Evolutionary conservation across 37 sponge, comb jelly and placozoan genomes (phyloP), one percentile per base, ranked within the genome.

Genomic region (Chondrilla cf. caribensis): DNA sequence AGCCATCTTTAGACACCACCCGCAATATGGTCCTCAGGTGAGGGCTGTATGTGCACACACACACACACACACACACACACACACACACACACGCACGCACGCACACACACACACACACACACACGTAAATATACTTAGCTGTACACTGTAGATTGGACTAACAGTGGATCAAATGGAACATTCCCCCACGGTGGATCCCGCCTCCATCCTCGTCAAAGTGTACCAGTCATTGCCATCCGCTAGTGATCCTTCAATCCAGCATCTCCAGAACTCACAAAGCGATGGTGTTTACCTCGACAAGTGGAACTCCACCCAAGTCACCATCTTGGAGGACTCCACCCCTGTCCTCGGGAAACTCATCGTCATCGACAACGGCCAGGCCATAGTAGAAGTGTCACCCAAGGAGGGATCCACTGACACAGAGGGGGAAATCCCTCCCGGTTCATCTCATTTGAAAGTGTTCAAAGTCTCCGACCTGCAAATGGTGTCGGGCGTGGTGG

Each of bases 311-410:
- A 14, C 51, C 51, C 51, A 93, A 21, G 85, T 89, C n/a, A 78
- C 83, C 8, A 85, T 93, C 42, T 80, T 93, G 33, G 93, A 93
- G 31, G 87, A 89, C 70, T 82, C 86, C 6, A 81, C 87, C 0
- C 78, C 93, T 24, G 65, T 84, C 15, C 65, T 93, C 14, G 93
- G 93, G 5, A 71, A 76, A 9, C 87, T 89, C 17, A 84, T 93
- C 7, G 90, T 84, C 55, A 78, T 93, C 8, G 93, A 93, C 37
- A 72, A 84, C 40, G 58, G 58, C 1, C 89, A 93, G 51, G 90
- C 90, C 35, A 79, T 93, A 7, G 85, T 93, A 6, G 87, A 93
- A 32, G 58, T 88, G 17, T 76, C 82, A 2, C 6, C 32, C 2
- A 28, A 76, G 9, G 81, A 33, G 4, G 33, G 60, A 14, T 38